Conservation (phyloP, 2,797 vertebrate genomes). For the Falco novaeseelandiae region DNA sequence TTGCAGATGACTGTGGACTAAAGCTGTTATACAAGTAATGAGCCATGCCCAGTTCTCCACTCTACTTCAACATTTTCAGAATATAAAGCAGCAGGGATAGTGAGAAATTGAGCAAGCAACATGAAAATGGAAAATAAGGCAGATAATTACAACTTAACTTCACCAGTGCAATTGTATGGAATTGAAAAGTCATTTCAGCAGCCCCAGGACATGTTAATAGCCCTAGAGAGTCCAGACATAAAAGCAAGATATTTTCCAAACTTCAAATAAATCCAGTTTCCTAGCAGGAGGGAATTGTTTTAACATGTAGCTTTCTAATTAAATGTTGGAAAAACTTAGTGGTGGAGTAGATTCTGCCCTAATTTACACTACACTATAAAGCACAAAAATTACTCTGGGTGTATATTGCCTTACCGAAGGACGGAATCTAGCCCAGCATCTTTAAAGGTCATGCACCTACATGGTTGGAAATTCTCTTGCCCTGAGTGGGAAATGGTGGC, state of each 20-base stretch:
- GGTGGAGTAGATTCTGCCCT: background rate
- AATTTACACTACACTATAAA: background rate
- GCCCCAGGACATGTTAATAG: background rate
- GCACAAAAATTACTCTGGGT: background rate
- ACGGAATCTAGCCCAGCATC: background rate
- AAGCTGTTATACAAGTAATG: background rate
- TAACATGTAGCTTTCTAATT: conserved; percentile 50
- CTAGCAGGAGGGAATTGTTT: conserved; percentile 38
- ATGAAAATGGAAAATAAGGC: conserved; percentile 19
- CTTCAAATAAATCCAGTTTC: conserved; percentile 28
- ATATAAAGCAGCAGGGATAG: background rate
- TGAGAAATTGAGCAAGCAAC: background rate
- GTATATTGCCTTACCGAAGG: background rate
- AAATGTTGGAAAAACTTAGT: conserved; percentile 37
- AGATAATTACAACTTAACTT: conserved; percentile 26
- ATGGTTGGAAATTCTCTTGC: background rate
- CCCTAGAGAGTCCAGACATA: background rate
- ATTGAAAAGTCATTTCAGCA: conserved; percentile 36
- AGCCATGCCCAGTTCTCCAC: background rate
- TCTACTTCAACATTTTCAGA: background rate
- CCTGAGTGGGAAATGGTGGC: background rate
- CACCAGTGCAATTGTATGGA: background rate
- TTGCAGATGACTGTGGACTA: background rate
- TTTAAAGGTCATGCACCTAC: background rate
- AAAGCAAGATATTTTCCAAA: conserved; percentile 48